Percentiles rank a stretch among this genome's conserved stretches.
phyloP scores from a whole-genome alignment of 1,140 invertebrate species.

The Zaprionus tsacasi region DNA sequence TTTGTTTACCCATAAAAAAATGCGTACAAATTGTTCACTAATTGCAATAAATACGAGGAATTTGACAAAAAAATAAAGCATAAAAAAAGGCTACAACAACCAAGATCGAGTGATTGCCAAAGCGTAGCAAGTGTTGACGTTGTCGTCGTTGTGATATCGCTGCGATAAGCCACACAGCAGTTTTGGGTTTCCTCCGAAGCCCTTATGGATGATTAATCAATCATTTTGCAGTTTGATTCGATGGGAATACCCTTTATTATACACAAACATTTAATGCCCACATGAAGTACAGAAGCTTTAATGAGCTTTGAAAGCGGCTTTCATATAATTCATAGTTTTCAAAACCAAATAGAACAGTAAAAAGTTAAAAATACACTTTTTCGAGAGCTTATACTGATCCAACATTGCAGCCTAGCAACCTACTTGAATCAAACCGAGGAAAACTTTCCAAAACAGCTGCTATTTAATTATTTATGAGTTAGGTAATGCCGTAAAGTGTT shows the following conservation, averaged over 20 bases:
- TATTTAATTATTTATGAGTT: slow-evolving; percentile 16
- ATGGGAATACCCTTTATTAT: neutral
- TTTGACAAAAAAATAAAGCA: slow-evolving; percentile 26
- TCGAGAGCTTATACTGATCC: neutral
- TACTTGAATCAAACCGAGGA: neutral
- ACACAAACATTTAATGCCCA: neutral
- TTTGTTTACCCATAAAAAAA: slow-evolving; percentile 53
- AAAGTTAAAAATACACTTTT: neutral
- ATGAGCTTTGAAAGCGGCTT: slow-evolving; percentile 9
- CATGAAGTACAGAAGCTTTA: neutral
- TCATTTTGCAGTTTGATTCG: neutral
- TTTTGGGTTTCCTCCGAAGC: slow-evolving; percentile 32
- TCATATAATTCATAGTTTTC: neutral
- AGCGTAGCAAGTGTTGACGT: slow-evolving; percentile 21
- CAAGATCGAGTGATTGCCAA: slow-evolving; percentile 3
- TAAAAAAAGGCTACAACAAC: slow-evolving; percentile 36
- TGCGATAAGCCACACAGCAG: slow-evolving; percentile 44
- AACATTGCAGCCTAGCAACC: neutral
- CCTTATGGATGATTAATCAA: slow-evolving; percentile 59
- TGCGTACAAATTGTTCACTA: slow-evolving; percentile 71
- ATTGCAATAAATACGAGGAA: slow-evolving; percentile 66
- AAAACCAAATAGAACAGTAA: too few relatives aligned
- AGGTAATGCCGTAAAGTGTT: slow-evolving; percentile 6
- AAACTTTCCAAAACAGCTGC: slow-evolving; percentile 24
- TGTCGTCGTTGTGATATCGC: slow-evolving; percentile 40